Conservation (phyloP, 2,888 invertebrate species). For the Thelaira solivaga region DNA sequence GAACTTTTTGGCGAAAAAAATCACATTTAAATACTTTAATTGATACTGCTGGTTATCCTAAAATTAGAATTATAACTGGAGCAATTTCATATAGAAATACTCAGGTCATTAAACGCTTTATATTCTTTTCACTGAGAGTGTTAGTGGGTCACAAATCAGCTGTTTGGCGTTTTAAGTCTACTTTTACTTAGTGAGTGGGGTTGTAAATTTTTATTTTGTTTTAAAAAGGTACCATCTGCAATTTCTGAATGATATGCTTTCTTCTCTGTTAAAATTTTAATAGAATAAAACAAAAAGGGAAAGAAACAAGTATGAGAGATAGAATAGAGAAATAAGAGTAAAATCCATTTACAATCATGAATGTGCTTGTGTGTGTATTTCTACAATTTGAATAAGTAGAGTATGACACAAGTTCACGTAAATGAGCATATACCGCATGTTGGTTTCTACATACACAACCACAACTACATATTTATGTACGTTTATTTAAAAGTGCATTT, state of each 20-base stretch:
- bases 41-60: too few species aligned
- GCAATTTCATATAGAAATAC: too few species aligned
- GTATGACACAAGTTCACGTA: slow-evolving; percentile 62
- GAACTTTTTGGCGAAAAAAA: too few species aligned
- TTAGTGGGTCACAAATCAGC: too few species aligned
- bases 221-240: neutral
- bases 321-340: slow-evolving; percentile 5
- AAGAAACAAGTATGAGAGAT: neutral
- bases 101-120: too few species aligned
- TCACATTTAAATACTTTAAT: too few species aligned
- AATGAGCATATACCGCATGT: slow-evolving; percentile 57
- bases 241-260: neutral
- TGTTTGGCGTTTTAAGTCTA: too few species aligned
- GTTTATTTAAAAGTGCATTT: neutral
- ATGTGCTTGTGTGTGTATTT: neutral
- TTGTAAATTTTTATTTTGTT: too few species aligned
- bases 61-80: too few species aligned
- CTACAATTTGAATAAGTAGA: slow-evolving; percentile 46
- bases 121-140: too few species aligned
- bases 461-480: neutral
- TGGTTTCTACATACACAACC: slow-evolving; percentile 17
- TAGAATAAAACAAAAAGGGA: neutral
- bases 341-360: neutral
- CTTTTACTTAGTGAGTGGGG: too few species aligned
- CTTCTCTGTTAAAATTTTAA: neutral